Conservation (phyloP, 2,888 invertebrate genomes). For the Polyommatus icarus region DNA sequence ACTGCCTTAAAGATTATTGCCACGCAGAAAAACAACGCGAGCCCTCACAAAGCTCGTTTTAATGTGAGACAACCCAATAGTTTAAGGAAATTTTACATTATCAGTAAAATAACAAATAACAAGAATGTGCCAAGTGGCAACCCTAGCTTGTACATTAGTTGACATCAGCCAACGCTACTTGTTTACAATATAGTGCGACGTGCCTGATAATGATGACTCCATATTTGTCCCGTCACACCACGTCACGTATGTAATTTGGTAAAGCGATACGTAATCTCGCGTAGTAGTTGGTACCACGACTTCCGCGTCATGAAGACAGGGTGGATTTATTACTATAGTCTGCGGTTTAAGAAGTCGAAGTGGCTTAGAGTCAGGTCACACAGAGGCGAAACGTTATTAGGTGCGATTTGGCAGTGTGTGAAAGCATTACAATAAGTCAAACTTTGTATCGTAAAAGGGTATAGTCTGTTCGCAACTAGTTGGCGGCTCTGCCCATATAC, state of each 20-base stretch:
- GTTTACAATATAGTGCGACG: constrained; percentile 45
- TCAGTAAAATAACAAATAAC: neutral
- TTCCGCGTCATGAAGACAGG: neutral
- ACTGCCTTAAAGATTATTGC: too few species aligned
- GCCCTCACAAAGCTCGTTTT: too few species aligned
- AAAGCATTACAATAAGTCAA: too few species aligned
- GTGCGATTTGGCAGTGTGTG: too few species aligned
- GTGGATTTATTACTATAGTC: neutral
- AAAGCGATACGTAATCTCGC: neutral
- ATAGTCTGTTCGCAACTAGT: too few species aligned
- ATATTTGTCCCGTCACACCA: constrained; percentile 26
- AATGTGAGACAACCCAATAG: too few species aligned
- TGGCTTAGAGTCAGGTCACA: too few species aligned
- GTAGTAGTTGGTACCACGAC: neutral
- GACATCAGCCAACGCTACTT: constrained; percentile 50
- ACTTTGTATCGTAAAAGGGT: too few species aligned
- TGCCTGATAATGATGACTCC: constrained; percentile 32
- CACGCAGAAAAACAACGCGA: too few species aligned
- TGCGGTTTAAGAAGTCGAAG: too few species aligned
- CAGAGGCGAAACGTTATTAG: too few species aligned
- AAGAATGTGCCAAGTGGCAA: neutral
- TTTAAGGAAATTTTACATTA: neutral
- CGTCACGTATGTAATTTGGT: constrained; percentile 24
- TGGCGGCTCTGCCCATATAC: too few species aligned
- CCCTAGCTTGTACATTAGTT: constrained; percentile 50